Evolutionary conservation across 2,797 vertebrate genomes (phyloP).

Genomic region (Anguilla marmorata): DNA sequence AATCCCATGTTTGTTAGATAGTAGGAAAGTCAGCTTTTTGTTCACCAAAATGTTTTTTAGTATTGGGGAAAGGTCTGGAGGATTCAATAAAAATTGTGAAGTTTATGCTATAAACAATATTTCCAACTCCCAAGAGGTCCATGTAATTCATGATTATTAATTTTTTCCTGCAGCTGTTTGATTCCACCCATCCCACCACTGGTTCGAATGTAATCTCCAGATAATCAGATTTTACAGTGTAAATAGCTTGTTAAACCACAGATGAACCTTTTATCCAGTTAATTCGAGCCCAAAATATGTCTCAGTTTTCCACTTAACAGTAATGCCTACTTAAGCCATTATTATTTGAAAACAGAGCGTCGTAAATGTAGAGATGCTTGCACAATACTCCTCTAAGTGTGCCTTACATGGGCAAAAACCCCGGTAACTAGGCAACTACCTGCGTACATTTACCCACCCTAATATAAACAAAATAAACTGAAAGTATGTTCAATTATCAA

Average conservation of each 20-base stretch:
- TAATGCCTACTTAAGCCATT: slow-evolving; percentile 1
- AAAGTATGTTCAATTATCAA: too few species aligned
- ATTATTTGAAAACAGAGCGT: background rate
- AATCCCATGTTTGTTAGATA: background rate
- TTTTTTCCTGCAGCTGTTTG: background rate
- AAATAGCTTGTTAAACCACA: background rate
- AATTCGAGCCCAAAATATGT: background rate
- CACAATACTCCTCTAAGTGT: background rate
- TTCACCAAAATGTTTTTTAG: background rate
- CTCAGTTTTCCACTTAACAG: background rate
- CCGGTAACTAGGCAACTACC: background rate
- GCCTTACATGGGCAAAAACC: background rate
- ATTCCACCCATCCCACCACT: background rate
- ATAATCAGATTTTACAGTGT: background rate
- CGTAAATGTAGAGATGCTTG: background rate
- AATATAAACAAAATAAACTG: too few species aligned
- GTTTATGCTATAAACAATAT: background rate
- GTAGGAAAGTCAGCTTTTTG: background rate
- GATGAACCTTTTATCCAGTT: slow-evolving; percentile 10
- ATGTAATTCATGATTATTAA: background rate
- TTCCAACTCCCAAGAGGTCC: background rate
- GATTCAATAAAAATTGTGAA: background rate
- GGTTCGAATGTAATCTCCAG: background rate
- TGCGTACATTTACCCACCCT: too few species aligned
- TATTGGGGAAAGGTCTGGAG: background rate